Conservation (phyloP, 2,888 invertebrate genomes). For the Merodon equestris region DNA sequence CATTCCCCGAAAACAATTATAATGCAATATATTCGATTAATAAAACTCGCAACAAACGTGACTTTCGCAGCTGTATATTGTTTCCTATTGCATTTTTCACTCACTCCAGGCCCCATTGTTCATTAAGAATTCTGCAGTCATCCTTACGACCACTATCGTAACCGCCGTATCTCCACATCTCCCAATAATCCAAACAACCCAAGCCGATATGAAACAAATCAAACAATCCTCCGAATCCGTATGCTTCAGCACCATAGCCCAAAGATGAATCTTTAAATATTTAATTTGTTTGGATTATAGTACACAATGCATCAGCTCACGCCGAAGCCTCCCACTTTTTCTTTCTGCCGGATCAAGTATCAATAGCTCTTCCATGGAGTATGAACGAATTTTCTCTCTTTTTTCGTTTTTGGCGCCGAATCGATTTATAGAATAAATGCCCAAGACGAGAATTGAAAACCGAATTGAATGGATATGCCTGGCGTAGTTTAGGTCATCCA, state of each 20-base stretch:
- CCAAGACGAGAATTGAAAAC: constrained; percentile 18
- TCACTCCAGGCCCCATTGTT: too few species aligned
- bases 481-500: too few species aligned
- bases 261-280: constrained; percentile 17
- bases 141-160: too few species aligned
- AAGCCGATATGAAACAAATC: constrained; percentile 24
- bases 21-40: too few species aligned
- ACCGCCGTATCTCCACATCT: too few species aligned
- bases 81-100: too few species aligned
- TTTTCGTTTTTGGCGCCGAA: constrained; percentile 33
- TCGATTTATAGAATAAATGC: constrained; percentile 13
- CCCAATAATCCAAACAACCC: too few species aligned
- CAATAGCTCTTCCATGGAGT: neutral
- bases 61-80: too few species aligned
- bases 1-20: too few species aligned
- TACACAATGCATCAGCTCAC: constrained; percentile 33
- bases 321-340: constrained; percentile 14
- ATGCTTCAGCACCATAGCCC: neutral
- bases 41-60: too few species aligned
- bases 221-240: constrained; percentile 5
- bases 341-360: neutral
- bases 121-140: too few species aligned
- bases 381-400: too few species aligned
- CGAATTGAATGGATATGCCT: constrained; percentile 25
- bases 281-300: constrained; percentile 17